Evolutionary conservation across 2,113 vertebrate genomes (phyloP).

Genomic region (Talpa occidentalis): DNA sequence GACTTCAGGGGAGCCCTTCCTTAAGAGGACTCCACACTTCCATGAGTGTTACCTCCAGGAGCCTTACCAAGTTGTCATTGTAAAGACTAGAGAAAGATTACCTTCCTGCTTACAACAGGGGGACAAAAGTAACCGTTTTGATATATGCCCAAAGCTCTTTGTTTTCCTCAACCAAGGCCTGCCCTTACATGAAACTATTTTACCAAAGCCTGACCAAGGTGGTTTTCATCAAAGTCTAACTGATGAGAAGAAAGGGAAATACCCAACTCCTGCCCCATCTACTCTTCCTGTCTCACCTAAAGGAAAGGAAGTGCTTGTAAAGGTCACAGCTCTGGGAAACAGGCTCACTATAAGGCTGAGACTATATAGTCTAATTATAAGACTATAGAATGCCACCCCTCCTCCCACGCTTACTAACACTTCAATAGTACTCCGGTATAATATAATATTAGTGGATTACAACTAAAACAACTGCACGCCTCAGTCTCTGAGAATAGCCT

Average conservation of each 20-base stretch:
- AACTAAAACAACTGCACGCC: background rate
- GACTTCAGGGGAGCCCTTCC: background rate
- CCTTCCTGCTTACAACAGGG: background rate
- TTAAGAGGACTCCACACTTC: background rate
- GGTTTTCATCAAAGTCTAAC: background rate
- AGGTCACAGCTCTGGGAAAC: background rate
- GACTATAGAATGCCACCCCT: background rate
- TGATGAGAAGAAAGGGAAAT: background rate
- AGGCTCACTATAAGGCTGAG: background rate
- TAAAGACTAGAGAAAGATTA: background rate
- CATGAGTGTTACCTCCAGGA: background rate
- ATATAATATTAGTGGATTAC: background rate
- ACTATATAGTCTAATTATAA: background rate
- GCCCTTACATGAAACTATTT: background rate
- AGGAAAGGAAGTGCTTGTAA: background rate
- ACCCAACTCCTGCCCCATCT: background rate
- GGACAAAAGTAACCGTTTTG: background rate
- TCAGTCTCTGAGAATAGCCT: background rate
- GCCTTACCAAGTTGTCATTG: background rate
- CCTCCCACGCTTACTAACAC: background rate
- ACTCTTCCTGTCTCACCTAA: background rate
- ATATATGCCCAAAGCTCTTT: background rate
- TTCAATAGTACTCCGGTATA: background rate
- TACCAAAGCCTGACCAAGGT: background rate
- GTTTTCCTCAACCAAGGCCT: background rate